Base-by-base conservation (phyloP, 2,888 invertebrate genomes). In the Sminthurinus aureus region DNA sequence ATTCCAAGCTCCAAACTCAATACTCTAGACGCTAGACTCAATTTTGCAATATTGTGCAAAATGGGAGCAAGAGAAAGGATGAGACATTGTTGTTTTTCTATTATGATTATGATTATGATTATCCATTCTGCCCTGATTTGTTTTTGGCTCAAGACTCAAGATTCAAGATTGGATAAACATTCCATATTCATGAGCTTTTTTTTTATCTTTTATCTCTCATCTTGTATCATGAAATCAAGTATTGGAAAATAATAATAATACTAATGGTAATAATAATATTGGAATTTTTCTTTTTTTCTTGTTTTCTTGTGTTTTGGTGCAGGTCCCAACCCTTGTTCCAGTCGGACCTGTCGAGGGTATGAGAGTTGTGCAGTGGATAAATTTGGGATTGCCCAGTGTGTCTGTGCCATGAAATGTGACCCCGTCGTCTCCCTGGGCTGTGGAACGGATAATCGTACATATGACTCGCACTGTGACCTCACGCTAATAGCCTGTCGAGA, bases 261-360 rank as follows among this genome's bases (percentile, higher is more conserved):
- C 1, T 51, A 76, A 50, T n/a, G n/a, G n/a, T n/a, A n/a, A n/a
- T n/a, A 52, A 11, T 13, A 79, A 71, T 73, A 13, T 69, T 78
- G 13, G 26, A 24, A 20, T 67, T 76, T 80, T n/a, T 38, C 83
- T 84, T 22, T 81, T 83, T 18, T 51, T 67, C 52, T 66, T 11
- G 18, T 79, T 78, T 77, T 26, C 20, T 85, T 84, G 13, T n/a
- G n/a, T n/a, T n/a, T n/a, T n/a, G n/a, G n/a, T n/a, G n/a, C 81
- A 87, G 96, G 95, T 83, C 93, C 94, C 90, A 96, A 97, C 90
- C 96, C 97, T 0, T 97, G 97, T 90, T 93, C 93, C 88, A 93
- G 93, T 71, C 93, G 95, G 69, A 93, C 93, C 86, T 97, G 97
- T 90, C 93, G 93, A 76, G 91, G 93, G 12, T 94, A 95, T 80